phyloP scores from a whole-genome alignment of 2,113 vertebrate species.

The Heloderma charlesbogerti region DNA sequence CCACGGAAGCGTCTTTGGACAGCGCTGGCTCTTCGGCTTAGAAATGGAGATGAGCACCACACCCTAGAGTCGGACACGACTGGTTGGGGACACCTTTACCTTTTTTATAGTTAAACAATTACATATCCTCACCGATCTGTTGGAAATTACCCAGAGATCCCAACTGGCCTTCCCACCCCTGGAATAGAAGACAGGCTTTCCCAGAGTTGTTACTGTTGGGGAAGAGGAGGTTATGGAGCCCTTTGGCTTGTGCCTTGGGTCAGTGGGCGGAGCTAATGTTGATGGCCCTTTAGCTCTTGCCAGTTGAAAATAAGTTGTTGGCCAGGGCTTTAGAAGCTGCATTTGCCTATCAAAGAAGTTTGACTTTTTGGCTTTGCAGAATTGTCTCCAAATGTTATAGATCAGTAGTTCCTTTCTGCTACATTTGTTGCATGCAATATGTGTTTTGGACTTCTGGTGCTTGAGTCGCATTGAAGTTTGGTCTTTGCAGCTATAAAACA shows the following conservation, averaged over 20 bases:
- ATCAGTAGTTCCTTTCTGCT: conserved; percentile 62
- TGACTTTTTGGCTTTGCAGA: conserved; percentile 36
- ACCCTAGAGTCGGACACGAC: too few relatives aligned
- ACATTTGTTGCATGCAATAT: conserved; percentile 54
- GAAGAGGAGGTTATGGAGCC: neutral
- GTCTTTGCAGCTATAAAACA: conserved; percentile 63
- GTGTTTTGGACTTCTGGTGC: conserved; percentile 54
- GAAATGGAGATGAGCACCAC: too few relatives aligned
- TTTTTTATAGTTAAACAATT: too few relatives aligned
- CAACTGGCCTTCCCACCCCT: too few relatives aligned
- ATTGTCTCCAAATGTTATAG: conserved; percentile 35
- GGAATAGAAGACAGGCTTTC: neutral
- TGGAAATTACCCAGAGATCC: too few relatives aligned
- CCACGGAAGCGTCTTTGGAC: too few relatives aligned
- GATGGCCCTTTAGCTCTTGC: neutral
- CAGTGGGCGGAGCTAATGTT: neutral
- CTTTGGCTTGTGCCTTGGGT: neutral
- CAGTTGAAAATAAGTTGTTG: neutral
- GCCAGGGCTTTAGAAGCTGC: neutral
- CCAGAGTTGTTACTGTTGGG: too few relatives aligned
- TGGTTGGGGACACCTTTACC: too few relatives aligned
- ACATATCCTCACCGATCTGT: too few relatives aligned
- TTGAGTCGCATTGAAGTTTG: conserved; percentile 44
- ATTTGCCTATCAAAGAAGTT: neutral
- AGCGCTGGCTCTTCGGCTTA: too few relatives aligned